A percentile compares a stretch with the other conserved stretches of the same genome.
These are phyloP conservation scores for Lycocorax pyrrhopterus DNA, from an alignment of 2,113 vertebrate genomes.

Conservation along the genomic window DNA sequence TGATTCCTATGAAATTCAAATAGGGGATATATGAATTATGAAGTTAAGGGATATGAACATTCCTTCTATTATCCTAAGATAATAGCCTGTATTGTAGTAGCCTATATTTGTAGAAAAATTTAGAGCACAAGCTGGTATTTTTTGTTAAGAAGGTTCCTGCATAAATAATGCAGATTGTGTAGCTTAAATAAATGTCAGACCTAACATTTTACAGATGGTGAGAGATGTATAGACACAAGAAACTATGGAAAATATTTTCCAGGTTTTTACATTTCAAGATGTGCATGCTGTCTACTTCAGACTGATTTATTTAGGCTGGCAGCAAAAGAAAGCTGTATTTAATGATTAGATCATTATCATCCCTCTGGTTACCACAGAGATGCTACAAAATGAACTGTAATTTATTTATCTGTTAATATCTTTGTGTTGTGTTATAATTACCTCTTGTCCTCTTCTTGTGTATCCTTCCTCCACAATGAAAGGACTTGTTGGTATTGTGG, in stretches of 20 bases:
- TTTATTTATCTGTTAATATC: constrained; percentile 24
- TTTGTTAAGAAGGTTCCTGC: not conserved
- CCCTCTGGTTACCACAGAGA: constrained; percentile 23
- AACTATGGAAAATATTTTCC: constrained; percentile 17
- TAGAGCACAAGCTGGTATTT: not conserved
- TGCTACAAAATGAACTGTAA: not conserved
- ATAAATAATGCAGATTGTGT: not conserved
- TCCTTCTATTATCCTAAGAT: not conserved
- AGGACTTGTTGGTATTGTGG: not conserved
- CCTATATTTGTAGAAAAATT: not conserved
- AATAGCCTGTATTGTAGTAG: not conserved
- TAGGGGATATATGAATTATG: not conserved
- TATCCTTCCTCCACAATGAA: not conserved
- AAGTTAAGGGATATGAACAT: not conserved
- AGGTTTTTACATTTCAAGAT: not conserved
- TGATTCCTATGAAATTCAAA: not conserved
- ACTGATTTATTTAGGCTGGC: constrained; percentile 26
- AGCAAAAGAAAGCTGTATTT: not conserved
- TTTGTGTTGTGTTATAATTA: not conserved
- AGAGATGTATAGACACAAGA: not conserved
- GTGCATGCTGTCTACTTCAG: not conserved
- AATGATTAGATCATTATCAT: constrained; percentile 17
- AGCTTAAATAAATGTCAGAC: constrained; percentile 11
- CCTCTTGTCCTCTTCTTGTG: not conserved
- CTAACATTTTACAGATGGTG: not conserved